These are phyloP conservation scores for Enteromius anoplus DNA, from an alignment of 2,797 vertebrate species.

Conservation along the genomic window DNA sequence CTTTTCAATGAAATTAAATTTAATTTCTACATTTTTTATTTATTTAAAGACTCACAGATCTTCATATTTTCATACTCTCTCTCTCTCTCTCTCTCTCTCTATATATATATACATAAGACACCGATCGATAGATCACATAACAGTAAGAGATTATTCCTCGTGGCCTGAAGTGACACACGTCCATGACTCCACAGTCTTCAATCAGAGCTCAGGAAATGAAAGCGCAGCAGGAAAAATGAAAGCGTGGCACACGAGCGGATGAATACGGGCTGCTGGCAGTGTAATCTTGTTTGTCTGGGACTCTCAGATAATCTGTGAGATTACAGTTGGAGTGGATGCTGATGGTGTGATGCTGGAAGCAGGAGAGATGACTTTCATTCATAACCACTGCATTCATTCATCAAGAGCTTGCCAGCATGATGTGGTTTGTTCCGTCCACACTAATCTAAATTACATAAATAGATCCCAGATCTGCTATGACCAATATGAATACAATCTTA, in stretches of 20 bases:
- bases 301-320: not conserved
- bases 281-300: slow-evolving; percentile 1
- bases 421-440: not conserved
- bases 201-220: slow-evolving; percentile 37
- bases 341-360: not conserved
- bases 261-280: not conserved
- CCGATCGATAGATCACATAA: not conserved
- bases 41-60: too few relatives aligned
- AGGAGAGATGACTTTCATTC: not conserved
- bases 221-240: slow-evolving; percentile 18
- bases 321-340: not conserved
- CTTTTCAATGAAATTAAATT: too few relatives aligned
- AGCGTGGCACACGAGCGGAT: not conserved
- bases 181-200: not conserved
- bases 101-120: too few relatives aligned
- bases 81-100: too few relatives aligned
- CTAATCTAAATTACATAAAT: not conserved
- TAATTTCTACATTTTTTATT: too few relatives aligned
- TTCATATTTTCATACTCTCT: too few relatives aligned
- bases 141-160: not conserved
- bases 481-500: not conserved
- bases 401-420: not conserved
- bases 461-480: not conserved
- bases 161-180: not conserved
- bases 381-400: slow-evolving; percentile 9